Evolutionary conservation across 2,113 vertebrate genomes (phyloP).

Genomic region (Sclerurus mexicanus): DNA sequence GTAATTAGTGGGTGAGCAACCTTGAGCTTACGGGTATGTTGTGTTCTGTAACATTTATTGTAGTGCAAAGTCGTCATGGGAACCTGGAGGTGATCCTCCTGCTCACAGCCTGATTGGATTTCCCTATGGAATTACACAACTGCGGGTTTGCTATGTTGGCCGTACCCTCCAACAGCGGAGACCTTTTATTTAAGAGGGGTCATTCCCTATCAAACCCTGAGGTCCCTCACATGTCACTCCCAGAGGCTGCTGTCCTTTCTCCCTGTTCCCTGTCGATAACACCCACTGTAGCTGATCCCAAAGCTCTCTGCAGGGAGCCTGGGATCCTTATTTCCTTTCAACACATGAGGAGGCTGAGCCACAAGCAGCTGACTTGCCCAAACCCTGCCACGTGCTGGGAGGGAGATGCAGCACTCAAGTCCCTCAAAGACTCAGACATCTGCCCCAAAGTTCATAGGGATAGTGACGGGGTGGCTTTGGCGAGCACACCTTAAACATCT

Average conservation of each 20-base stretch:
- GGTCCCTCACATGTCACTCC: background rate
- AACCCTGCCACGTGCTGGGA: background rate
- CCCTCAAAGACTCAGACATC: background rate
- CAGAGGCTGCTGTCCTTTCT: background rate
- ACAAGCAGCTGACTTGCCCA: background rate
- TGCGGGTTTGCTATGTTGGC: background rate
- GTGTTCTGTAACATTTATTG: background rate
- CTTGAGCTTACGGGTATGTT: background rate
- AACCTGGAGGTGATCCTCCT: background rate
- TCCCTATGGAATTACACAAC: background rate
- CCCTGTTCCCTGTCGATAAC: background rate
- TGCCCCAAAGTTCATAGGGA: background rate
- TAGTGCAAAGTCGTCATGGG: background rate
- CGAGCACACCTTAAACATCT: accelerated
- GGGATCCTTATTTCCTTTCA: background rate
- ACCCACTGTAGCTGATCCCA: background rate
- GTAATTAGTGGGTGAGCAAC: background rate
- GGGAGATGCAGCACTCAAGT: background rate
- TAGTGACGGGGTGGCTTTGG: accelerated
- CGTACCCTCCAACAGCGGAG: background rate
- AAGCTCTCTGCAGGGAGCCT: background rate
- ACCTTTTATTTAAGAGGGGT: background rate
- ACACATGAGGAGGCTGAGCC: accelerated
- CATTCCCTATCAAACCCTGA: background rate
- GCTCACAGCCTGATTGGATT: background rate